Percentiles rank a stretch among this genome's conserved stretches.
Conservation (phyloP, 2,888 invertebrate genomes). For the Campoplex capitator region DNA sequence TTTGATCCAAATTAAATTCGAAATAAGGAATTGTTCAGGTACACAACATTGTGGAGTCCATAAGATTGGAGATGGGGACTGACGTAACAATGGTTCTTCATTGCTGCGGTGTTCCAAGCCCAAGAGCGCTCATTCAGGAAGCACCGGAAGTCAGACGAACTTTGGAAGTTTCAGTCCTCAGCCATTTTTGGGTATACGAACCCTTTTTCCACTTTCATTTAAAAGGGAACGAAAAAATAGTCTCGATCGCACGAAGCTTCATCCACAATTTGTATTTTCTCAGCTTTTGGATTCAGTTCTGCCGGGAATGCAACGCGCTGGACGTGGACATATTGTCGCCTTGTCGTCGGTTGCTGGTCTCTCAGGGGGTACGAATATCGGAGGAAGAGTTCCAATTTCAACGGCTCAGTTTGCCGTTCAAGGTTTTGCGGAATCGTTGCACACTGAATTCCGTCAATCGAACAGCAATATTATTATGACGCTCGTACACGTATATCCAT, state of each 20-base stretch:
- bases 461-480: slow-evolving; percentile 87
- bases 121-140: slow-evolving; percentile 86
- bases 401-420: slow-evolving; percentile 89
- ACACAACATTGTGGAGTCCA: slow-evolving; percentile 83
- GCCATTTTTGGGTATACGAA: slow-evolving; percentile 87
- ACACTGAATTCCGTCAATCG: slow-evolving; percentile 87
- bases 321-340: slow-evolving; percentile 88
- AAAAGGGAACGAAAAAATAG: background rate
- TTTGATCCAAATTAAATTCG: slow-evolving; percentile 55
- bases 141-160: slow-evolving; percentile 86
- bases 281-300: slow-evolving; percentile 87
- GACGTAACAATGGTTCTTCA: slow-evolving; percentile 88
- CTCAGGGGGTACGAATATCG: slow-evolving; percentile 86
- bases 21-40: slow-evolving; percentile 79
- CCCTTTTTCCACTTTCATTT: too few relatives aligned
- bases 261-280: slow-evolving; percentile 65
- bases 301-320: slow-evolving; percentile 87
- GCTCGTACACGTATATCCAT: slow-evolving; percentile 88
- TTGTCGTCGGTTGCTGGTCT: slow-evolving; percentile 88
- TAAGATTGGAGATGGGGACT: slow-evolving; percentile 86
- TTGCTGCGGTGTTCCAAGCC: slow-evolving; percentile 88
- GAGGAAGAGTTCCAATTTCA: slow-evolving; percentile 86
- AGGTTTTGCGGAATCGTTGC: slow-evolving; percentile 88
- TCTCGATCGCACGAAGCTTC: background rate
- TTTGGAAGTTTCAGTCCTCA: slow-evolving; percentile 87